Evolutionary conservation across 2,888 invertebrate species (phyloP), one percentile per base, ranked within the genome.

Genomic region (Rhogogaster chlorosoma): DNA sequence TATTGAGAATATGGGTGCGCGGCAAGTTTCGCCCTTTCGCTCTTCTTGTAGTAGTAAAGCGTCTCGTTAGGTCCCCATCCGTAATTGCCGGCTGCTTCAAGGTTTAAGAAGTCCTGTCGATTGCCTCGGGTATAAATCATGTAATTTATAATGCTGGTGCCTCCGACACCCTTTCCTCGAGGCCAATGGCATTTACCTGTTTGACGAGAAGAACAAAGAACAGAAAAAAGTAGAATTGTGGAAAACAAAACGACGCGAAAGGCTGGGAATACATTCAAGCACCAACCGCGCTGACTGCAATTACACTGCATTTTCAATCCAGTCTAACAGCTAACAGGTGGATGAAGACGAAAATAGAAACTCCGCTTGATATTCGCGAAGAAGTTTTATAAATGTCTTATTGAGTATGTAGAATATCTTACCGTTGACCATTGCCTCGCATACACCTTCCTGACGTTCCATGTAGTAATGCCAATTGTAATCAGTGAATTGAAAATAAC

Each of bases 91-190:
- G 93, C 90, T 1, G 87, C 89, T 49, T 93, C 94, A 95, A 95
- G 95, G 3, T 92, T 89, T 88, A 95, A 94, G 88, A 94, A 95
- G 89, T 95, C 95, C 38, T 89, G 89, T 38, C 92, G 91, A 89
- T 94, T 94, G 0, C 95, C 95, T 75, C 95, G 91, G 5, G 94
- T 93, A 90, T 95, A 95, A 38, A 93, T 93, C 95, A 95, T 95
- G 87, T 94, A 95, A 90, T 95, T 95, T 42, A 95, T 93, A 12
- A 94, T 94, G 26, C 94, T 94, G 6, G 94, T 94, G 0, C 95
- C 95, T 2, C 95, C 95, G 91, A 94, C 87, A 2, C 93, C 93
- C 87, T 94, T 94, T 0, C 94, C 94, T 36, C 93, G 87, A 0
- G 94, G 94, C 93, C 94, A 94, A 71, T 88, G 89, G 49, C 92